Evolutionary conservation across 1,140 invertebrate species (phyloP), one percentile per base, ranked within the genome.

Genomic region (Drosophila novamexicana): DNA sequence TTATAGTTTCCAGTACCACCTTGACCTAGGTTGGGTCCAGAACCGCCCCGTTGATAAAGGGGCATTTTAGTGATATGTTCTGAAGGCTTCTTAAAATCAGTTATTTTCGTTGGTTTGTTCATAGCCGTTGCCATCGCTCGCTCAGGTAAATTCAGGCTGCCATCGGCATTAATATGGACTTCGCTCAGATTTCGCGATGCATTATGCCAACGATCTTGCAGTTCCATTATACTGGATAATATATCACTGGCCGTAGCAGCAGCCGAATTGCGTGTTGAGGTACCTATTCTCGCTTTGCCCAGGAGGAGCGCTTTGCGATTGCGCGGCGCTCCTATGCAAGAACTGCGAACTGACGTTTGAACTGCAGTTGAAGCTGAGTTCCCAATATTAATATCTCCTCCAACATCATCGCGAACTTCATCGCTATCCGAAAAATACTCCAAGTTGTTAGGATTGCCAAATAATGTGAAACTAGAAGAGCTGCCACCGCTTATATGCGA

Each of bases 121-220:
- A 49, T 1, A 5, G 12, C 36, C 18, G n/a, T 79, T 90, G 2
- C 78, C 84, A 7, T 39, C 32, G 66, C 29, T n/a, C 45, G 50
- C 29, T 65, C 14, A 47, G 86, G 90, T 12, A 92, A 67, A 59
- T 90, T 81, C 0, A 92, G 78, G 79, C 65, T 93, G 77, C 92
- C 92, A 64, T 91, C 89, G 12, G 81, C 61, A 47, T 69, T 79
- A 22, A 90, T 92, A 14, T 79, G 91, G 6, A 92, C 85, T 14
- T 77, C 70, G 54, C 82, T 75, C 16, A 92, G 16, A 73, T 91
- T 86, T 5, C 90, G 79, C 6, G 78, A 64, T 0, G 91, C 90
- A 36, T 94, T 95, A 81, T 96, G 95, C 86, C 97, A 94, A n/a
- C 95, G 92, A 64, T 95, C 94, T 92, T 97, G 97, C 68, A 94